Evolutionary conservation across 2,888 invertebrate species (phyloP).

Genomic region (Lasioglossum marginatum): DNA sequence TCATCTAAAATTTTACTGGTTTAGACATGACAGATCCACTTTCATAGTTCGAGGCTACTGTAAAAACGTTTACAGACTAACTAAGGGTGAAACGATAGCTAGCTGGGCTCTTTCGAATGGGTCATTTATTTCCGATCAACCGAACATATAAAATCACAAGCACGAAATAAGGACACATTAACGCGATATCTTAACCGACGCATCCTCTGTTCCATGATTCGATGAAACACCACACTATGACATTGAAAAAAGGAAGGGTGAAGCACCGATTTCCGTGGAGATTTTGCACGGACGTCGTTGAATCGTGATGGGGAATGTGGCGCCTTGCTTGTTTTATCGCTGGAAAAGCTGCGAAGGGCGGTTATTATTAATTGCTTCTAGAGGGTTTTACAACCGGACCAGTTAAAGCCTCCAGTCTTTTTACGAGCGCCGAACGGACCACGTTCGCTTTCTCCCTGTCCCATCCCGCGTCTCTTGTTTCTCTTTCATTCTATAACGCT

Average conservation of each 20-base stretch:
- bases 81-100: no score
- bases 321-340: slow-evolving; percentile 48
- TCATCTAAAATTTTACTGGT: neutral
- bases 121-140: no score
- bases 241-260: neutral
- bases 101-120: no score
- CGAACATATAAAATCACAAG: no score
- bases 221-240: neutral
- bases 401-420: slow-evolving; percentile 64
- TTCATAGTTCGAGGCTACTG: no score
- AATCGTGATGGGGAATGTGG: slow-evolving; percentile 14
- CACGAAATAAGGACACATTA: no score
- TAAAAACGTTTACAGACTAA: no score
- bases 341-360: slow-evolving; percentile 58
- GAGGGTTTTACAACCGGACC: slow-evolving; percentile 57
- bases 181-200: neutral
- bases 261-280: slow-evolving; percentile 20
- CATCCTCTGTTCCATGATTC: neutral
- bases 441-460: slow-evolving; percentile 19
- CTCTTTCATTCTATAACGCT: slow-evolving; percentile 24
- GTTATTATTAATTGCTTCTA: slow-evolving; percentile 70
- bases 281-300: neutral
- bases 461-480: neutral
- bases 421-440: slow-evolving; percentile 71
- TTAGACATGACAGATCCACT: no score